Evolutionary conservation across 2,797 vertebrate species (phyloP), one percentile per base, ranked within the genome.

Genomic region (Amazonetta brasiliensis): DNA sequence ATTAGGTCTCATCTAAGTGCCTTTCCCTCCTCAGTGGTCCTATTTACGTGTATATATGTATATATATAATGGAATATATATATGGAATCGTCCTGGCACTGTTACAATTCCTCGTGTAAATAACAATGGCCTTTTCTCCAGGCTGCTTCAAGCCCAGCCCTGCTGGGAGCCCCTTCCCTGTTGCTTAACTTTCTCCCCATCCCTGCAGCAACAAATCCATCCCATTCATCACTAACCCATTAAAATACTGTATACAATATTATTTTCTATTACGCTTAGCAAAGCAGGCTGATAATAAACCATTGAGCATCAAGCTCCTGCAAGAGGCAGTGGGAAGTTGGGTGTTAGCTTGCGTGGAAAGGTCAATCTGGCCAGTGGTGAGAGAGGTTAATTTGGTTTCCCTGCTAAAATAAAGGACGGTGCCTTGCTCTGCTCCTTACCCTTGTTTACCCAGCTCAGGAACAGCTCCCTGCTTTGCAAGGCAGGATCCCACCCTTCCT

Each of bases 401-500:
- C 44, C 33, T 23, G 37, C 73, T 87, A 28, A 87, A 46, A 48
- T 54, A 15, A 83, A 54, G 52, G 86, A 28, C 6, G 9, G 7
- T 62, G 39, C 58, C 76, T 83, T 31, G 69, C 39, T 77, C 46
- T 31, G 73, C 39, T 81, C 50, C 52, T 91, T 44, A 19, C 21
- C 31, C 52, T 66, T 79, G 81, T 90, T 95, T 85, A 89, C 44
- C 18, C 22, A 50, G 72, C 50, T 75, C 74, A 6, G 71, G 76
- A 63, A 12, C 66, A 60, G 67, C n/a, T 87, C 84, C 64, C 12
- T 22, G 80, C 76, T 74, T 50, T 46, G 22, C 35, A 21, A 55
- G 67, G 18, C 64, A 46, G 71, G 77, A 33, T 91, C 82, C 46
- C 84, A 26, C 95, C 94, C 92, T 90, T 84, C 92, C 87, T 87